Base-by-base conservation (phyloP, 1,140 invertebrate species). In the Papilio machaon region DNA sequence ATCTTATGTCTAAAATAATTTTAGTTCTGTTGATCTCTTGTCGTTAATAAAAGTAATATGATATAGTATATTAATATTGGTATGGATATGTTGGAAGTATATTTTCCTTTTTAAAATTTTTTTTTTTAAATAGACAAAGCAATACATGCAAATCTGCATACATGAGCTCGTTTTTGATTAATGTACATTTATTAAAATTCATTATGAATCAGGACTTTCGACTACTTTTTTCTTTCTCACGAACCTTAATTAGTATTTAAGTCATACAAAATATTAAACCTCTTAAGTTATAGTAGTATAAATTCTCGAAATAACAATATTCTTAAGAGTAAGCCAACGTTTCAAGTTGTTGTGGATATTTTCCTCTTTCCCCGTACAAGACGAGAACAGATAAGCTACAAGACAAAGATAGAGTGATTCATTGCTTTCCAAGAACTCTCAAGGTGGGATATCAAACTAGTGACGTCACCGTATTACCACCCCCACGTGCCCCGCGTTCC, bases 341-440 rank as follows among this genome's bases (percentile, higher is more conserved):
- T 76, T 73, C 15, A 73, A 73, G 70, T 74, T 74, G 19, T 52
- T 49, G 74, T 47, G n/a, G 2, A 54, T 52, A 54, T 76, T 76
- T 76, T 76, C 47, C 46, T 52, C 46, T 76, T 76, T 70, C 64
- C 11, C 11, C 30, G 30, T 38, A 70, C 64, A 70, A 76, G 46
- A 10, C 47, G 47, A 23, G 23, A 30, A 30, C 8, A 76, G 74
- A 76, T 76, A 76, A 76, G 47, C 19, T 49, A 76, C 46, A 82
- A 85, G 82, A 83, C 80, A 77, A 77, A 84, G 86, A 85, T 83
- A 86, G 64, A 67, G 83, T 84, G 82, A 87, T 85, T 86, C 85
- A 87, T 87, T 83, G 80, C 73, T 77, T 83, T 84, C 86, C 64
- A 35, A 70, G 86, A 85, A 85, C 82, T 54, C 74, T 81, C 17